Evolutionary conservation across 2,888 invertebrate species (phyloP).

Genomic region (Frankliniella fusca): DNA sequence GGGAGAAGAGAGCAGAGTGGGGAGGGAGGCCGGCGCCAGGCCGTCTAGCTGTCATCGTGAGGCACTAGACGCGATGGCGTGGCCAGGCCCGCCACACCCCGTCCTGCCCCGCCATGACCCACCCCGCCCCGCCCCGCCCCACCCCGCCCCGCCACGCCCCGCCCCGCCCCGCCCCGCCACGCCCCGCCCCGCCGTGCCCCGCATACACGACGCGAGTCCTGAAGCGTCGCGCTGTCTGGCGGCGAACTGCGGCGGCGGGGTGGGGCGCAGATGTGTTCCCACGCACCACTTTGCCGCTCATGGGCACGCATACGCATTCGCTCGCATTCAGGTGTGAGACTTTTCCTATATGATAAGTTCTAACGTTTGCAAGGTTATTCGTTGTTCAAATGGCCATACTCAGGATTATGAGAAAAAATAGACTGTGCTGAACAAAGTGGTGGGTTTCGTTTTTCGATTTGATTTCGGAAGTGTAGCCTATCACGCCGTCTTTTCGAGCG

Average conservation of each 20-base stretch:
- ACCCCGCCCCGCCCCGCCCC: neutral
- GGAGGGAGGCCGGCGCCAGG: neutral
- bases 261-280: neutral
- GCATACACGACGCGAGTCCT: too few relatives aligned
- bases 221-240: slow-evolving; percentile 5
- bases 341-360: too few relatives aligned
- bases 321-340: neutral
- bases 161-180: neutral
- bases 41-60: slow-evolving; percentile 12
- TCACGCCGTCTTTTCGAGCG: too few relatives aligned
- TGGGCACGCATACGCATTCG: neutral
- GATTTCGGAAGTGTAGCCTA: too few relatives aligned
- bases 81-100: neutral
- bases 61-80: neutral
- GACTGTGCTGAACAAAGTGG: too few relatives aligned
- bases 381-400: too few relatives aligned
- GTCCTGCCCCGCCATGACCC: neutral
- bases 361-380: too few relatives aligned
- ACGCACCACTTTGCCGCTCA: slow-evolving; percentile 7
- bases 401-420: too few relatives aligned
- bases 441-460: too few relatives aligned
- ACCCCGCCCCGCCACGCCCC: neutral
- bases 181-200: neutral
- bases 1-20: too few relatives aligned
- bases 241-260: neutral